phyloP scores from a whole-genome alignment of 2,113 vertebrate species.

The Syngnathus floridae region DNA sequence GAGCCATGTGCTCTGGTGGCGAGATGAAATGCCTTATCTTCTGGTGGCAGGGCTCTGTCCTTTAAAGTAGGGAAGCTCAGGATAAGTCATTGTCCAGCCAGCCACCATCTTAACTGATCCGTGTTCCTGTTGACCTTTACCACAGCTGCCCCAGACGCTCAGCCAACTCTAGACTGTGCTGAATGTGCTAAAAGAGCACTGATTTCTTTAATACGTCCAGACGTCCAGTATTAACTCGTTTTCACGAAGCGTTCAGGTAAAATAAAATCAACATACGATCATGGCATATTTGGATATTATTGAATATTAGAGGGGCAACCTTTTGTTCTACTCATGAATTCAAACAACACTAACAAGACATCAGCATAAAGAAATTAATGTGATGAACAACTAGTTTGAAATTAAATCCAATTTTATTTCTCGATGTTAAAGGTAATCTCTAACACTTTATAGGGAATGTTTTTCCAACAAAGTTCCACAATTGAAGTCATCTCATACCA shows the following conservation, averaged over 20 bases:
- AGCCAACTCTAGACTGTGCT: constrained; percentile 51
- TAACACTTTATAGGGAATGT: too few species aligned
- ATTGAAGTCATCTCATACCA: too few species aligned
- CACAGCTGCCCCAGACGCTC: constrained; percentile 38
- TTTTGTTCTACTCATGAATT: too few species aligned
- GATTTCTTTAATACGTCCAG: constrained; percentile 24
- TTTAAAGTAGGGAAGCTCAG: constrained; percentile 50
- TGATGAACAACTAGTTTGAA: too few species aligned
- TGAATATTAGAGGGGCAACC: too few species aligned
- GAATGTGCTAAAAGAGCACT: constrained; percentile 34
- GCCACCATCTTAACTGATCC: constrained; percentile 60
- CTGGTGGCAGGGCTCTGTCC: constrained; percentile 65
- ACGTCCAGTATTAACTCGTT: background rate
- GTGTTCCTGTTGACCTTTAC: constrained; percentile 63
- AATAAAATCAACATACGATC: too few species aligned
- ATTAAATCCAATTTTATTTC: too few species aligned
- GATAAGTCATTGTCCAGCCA: constrained; percentile 66
- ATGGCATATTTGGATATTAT: too few species aligned
- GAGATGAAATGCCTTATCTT: constrained; percentile 70
- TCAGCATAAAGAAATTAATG: too few species aligned
- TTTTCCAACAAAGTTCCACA: too few species aligned
- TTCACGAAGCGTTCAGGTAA: background rate
- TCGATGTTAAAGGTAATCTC: too few species aligned
- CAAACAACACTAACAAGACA: too few species aligned
- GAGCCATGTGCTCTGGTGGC: constrained; percentile 49